A percentile compares a stretch with the other conserved stretches of the same genome.
Conservation (phyloP, 2,888 invertebrate genomes). For the Tubulanus polymorphus region DNA sequence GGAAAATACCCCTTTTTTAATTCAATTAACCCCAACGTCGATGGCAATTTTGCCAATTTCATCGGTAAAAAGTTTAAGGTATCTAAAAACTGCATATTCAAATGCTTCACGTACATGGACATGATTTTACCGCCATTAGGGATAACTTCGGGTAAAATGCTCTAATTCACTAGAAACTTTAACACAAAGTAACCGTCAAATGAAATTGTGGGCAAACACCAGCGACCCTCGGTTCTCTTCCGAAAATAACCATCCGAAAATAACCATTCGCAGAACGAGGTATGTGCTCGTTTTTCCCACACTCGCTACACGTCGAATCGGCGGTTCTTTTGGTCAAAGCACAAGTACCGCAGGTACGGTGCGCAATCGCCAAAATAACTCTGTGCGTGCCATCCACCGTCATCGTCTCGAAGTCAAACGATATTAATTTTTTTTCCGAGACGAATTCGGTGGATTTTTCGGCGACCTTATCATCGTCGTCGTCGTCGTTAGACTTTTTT, state of each 20-base stretch:
- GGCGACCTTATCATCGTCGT: too few species aligned
- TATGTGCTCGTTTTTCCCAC: not conserved
- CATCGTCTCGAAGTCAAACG: not conserved
- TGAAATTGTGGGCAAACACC: constrained; percentile 2
- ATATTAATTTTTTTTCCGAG: too few species aligned
- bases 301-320: not conserved
- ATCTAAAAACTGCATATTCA: constrained; percentile 15
- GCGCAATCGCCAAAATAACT: not conserved
- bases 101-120: not conserved
- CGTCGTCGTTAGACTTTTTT: too few species aligned
- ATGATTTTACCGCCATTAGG: not conserved
- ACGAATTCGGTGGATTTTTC: too few species aligned
- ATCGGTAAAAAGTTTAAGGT: constrained; percentile 21
- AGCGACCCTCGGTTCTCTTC: not conserved
- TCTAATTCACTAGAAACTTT: not conserved
- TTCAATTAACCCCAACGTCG: constrained; percentile 18
- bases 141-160: not conserved
- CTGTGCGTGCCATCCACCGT: not conserved
- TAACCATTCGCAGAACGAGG: constrained; percentile 2
- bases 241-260: not conserved
- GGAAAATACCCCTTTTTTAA: constrained; percentile 23
- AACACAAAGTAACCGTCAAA: constrained; percentile 3
- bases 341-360: not conserved
- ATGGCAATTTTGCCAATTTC: constrained; percentile 16
- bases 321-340: not conserved